A percentile compares a stretch with the other conserved stretches of the same genome.
phyloP scores from a whole-genome alignment of 2,113 vertebrate species.

The Lepisosteus oculatus region DNA sequence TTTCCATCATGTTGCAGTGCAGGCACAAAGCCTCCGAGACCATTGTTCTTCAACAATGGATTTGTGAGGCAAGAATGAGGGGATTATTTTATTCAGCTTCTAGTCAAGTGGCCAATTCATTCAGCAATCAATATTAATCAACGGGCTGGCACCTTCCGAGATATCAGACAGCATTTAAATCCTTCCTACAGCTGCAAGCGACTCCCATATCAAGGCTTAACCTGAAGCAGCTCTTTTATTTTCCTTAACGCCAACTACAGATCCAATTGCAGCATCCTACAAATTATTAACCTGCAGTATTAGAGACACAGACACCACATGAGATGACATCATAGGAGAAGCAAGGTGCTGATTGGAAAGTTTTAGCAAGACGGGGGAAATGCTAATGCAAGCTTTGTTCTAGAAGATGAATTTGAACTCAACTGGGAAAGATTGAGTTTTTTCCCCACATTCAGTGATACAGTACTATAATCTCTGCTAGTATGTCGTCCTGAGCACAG shows the following conservation, averaged over 20 bases:
- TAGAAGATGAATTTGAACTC: constrained; percentile 25
- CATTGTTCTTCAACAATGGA: constrained; percentile 48
- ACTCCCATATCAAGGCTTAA: constrained; percentile 30
- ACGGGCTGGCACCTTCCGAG: constrained; percentile 47
- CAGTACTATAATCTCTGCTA: constrained; percentile 37
- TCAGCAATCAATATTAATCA: constrained; percentile 76
- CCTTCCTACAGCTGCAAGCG: constrained; percentile 41
- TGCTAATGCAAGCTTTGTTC: background rate
- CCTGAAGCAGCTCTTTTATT: constrained; percentile 13
- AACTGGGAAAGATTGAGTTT: constrained; percentile 26
- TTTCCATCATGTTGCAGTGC: constrained; percentile 34
- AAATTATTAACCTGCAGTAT: constrained; percentile 40
- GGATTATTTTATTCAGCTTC: constrained; percentile 71
- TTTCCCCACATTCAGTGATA: constrained; percentile 40
- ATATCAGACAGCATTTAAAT: constrained; percentile 58
- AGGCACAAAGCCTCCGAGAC: constrained; percentile 45
- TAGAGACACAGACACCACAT: constrained; percentile 28
- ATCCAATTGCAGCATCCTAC: constrained; percentile 37
- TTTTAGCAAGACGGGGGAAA: constrained; percentile 30
- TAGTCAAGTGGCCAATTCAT: constrained; percentile 68
- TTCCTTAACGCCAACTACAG: constrained; percentile 22
- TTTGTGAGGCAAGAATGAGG: constrained; percentile 57
- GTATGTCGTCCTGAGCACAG: constrained; percentile 35
- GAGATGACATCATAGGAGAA: constrained; percentile 15
- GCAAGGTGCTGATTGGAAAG: constrained; percentile 22